phyloP scores from a whole-genome alignment of 2,888 invertebrate species.

The Torymus auratus region DNA sequence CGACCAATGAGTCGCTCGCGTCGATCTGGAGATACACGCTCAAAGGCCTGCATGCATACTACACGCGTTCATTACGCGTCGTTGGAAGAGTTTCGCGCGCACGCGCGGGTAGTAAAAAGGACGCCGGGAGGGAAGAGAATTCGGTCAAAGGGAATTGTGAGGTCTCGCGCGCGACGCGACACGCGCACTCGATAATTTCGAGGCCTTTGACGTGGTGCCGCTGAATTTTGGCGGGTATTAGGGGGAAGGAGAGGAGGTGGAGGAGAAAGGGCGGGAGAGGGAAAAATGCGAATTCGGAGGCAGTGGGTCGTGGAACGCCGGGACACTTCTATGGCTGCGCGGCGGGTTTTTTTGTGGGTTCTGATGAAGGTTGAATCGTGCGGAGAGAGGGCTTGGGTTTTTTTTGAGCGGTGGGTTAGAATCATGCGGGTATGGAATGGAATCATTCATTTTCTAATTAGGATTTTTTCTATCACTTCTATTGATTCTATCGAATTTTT shows the following conservation, averaged over 20 bases:
- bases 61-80: slow-evolving; percentile 23
- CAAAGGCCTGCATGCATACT: slow-evolving; percentile 11
- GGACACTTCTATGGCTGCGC: neutral
- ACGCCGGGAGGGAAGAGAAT: slow-evolving; percentile 4
- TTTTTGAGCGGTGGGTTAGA: too few relatives aligned
- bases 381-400: too few relatives aligned
- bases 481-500: too few relatives aligned
- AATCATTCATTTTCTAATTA: too few relatives aligned
- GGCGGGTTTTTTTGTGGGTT: neutral
- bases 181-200: slow-evolving; percentile 33
- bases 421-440: too few relatives aligned
- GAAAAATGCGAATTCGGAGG: neutral
- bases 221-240: too few relatives aligned
- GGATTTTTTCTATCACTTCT: too few relatives aligned
- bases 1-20: too few relatives aligned
- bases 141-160: slow-evolving; percentile 49
- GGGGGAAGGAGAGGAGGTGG: too few relatives aligned
- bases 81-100: slow-evolving; percentile 25
- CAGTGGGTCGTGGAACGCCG: neutral
- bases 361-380: too few relatives aligned
- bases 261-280: too few relatives aligned
- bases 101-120: slow-evolving; percentile 9
- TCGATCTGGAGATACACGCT: neutral
- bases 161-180: slow-evolving; percentile 2
- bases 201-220: slow-evolving; percentile 20